Evolutionary conservation across 1,140 invertebrate genomes (phyloP), one percentile per base, ranked within the genome.

Genomic region (Lasaia peninsularis): DNA sequence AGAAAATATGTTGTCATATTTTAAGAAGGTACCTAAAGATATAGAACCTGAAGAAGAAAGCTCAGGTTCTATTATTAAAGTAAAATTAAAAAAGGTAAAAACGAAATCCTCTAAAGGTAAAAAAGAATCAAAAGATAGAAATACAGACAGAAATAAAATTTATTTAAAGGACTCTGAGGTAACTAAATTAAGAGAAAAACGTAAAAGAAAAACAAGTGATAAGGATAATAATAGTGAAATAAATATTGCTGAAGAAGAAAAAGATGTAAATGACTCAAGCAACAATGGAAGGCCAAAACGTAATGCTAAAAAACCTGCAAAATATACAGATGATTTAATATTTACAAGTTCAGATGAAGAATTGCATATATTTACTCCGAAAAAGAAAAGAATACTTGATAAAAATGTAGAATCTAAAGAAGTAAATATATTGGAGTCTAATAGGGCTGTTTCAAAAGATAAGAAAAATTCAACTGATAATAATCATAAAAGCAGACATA

Each of bases 1-100:
- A 18, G 91, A 91, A 71, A 91, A 90, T 58, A 81, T 92, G 65
- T 65, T 91, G n/a, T 84, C 88, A 56, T 92, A 92, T 74, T 92
- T 91, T 70, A 73, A 87, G 56, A 88, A 85, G 74, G 44, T 83
- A 40, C 64, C 77, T 32, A 86, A 82, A 65, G 49, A 62, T 11
- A 21, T 52, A 53, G 58, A 57, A 40, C 40, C 32, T 55, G 60
- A 71, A 35, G 59, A 62, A 63, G 67, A 65, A 31, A 49, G 56
- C 56, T n/a, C 52, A 52, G 59, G 60, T 10, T 14, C 59, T 32
- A 58, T 73, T 50, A 77, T 86, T 40, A 87, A 84, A 69, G 76
- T 86, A 0, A 86, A 86, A 62, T 59, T 85, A 28, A 63, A 58
- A 52, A 78, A 69, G 59, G 58, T 37, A 51, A 84, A 80, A 62